Percentiles rank a stretch among this genome's conserved stretches.
Evolutionary conservation across 2,113 vertebrate species (phyloP).

Genomic region (Cephalophus harveyi): DNA sequence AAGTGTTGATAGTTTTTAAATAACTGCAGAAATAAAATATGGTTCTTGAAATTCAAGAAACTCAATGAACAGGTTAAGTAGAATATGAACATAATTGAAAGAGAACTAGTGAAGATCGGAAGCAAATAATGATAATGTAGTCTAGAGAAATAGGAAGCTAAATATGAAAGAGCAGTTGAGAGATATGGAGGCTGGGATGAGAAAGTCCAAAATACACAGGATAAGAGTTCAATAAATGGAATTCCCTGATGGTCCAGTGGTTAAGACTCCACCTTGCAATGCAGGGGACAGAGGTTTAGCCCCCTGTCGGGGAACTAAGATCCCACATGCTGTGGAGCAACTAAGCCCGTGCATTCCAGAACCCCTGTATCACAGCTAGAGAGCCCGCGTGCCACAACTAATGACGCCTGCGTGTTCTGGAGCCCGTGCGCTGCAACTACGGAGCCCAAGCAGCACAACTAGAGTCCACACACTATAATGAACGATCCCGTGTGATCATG

Average conservation of each 20-base stretch:
- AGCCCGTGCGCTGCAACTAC: not conserved
- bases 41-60: not conserved
- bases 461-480: not conserved
- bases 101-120: not conserved
- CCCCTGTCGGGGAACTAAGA: not conserved
- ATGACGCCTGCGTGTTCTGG: not conserved
- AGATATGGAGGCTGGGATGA: not conserved
- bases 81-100: not conserved
- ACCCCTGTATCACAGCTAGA: not conserved
- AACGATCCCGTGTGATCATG: rapidly evolving
- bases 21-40: not conserved
- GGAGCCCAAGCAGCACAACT: not conserved
- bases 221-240: not conserved
- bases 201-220: not conserved
- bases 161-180: not conserved
- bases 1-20: not conserved
- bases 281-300: not conserved
- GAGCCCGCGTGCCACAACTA: not conserved
- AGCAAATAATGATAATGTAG: not conserved
- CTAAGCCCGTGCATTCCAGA: not conserved
- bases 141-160: not conserved
- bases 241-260: not conserved
- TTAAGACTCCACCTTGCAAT: not conserved
- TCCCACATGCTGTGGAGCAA: not conserved
- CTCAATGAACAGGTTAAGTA: not conserved